Evolutionary conservation across 2,797 vertebrate genomes (phyloP).

Genomic region (Muraenolepis orangiensis): DNA sequence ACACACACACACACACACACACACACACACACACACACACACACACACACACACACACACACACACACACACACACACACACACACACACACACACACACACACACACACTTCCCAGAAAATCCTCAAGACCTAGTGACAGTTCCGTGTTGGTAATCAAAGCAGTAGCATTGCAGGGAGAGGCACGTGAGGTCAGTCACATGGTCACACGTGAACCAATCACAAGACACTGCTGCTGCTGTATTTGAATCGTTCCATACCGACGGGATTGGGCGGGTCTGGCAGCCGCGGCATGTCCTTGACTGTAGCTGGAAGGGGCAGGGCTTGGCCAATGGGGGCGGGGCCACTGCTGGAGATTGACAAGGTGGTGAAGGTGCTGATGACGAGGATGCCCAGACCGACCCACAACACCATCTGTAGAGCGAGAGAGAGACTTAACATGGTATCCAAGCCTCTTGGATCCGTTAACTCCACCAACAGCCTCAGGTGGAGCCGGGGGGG

Average conservation of each 20-base stretch:
- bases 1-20: background rate
- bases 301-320: constrained; percentile 61
- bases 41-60: background rate
- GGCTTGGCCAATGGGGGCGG: constrained; percentile 44
- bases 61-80: too few relatives aligned
- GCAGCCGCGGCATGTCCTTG: constrained; percentile 43
- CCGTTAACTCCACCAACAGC: too few relatives aligned
- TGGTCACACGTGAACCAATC: too few relatives aligned
- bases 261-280: constrained; percentile 62
- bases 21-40: background rate
- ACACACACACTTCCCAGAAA: too few relatives aligned
- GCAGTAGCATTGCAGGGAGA: too few relatives aligned
- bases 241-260: too few relatives aligned
- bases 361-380: constrained; percentile 92
- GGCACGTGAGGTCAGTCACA: too few relatives aligned
- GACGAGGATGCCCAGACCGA: constrained; percentile 90
- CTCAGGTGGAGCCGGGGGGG: background rate
- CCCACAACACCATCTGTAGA: constrained; percentile 86
- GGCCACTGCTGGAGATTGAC: constrained; percentile 73
- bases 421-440: background rate
- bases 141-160: too few relatives aligned
- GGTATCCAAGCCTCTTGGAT: background rate
- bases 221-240: too few relatives aligned
- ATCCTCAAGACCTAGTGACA: too few relatives aligned
- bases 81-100: too few relatives aligned